Base-by-base conservation (phyloP, 1,140 invertebrate species). In the Drosophila baimaii region DNA sequence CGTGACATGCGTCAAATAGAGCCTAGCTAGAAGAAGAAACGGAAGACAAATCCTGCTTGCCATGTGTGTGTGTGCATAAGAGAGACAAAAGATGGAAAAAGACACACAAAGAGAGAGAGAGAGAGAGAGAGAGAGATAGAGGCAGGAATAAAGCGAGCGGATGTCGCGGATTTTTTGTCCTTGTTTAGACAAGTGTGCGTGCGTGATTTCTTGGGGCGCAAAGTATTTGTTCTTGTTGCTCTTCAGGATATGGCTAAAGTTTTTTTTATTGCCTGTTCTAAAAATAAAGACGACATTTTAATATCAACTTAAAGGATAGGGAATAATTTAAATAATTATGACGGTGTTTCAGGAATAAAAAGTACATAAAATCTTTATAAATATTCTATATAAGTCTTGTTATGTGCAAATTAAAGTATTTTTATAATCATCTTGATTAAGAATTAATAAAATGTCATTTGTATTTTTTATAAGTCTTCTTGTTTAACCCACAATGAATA, bases 1-100 rank as follows among this genome's bases (percentile, higher is more conserved):
- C 81, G 81, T 84, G 81, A 84, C 81, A 84, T 82, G 81, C 70
- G 77, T 79, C 73, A 66, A 63, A 46, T 55, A 58, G 39, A 71
- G 77, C 68, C 61, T 79, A 44, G 27, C 35, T 58, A 68, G 37
- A 74, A 47, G 54, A 33, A 41, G 31, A 63, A 39, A 19, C 51
- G 10, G 35, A 37, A 37, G 33, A 35, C 49, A 52, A 35, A 33
- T 27, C 15, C 17, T 43, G 27, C 12, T 63, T 5, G 23, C 6
- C 17, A 15, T 73, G 51, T 43, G 57, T 49, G 41, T 39, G 56
- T 27, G 35, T 21, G 29, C 1, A 10, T 21, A 35, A 52, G 35
- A 35, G 31, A 35, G 51, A 52, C 51, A 35, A 21, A 21, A 35
- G 19, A n/a, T 54, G 15, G 5, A 4, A 3, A 13, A 13, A 17